Evolutionary conservation across 2,797 vertebrate species (phyloP).

Genomic region (Acestrorhynchus altus): DNA sequence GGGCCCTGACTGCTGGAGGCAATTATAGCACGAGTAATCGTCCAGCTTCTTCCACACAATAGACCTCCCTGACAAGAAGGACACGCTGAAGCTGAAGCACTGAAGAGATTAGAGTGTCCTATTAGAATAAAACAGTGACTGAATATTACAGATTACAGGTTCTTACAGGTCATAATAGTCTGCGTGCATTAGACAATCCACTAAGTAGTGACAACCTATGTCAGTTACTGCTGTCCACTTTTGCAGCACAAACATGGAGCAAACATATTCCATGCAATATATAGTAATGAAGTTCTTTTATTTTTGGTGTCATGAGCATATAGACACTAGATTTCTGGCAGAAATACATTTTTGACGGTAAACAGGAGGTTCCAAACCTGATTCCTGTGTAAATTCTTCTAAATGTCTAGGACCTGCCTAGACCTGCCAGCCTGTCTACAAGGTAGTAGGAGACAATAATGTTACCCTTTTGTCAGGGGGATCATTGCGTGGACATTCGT

Average conservation of each 20-base stretch:
- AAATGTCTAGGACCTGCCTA: too few species aligned
- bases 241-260: too few species aligned
- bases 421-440: too few species aligned
- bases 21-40: not conserved
- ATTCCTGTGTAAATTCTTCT: too few species aligned
- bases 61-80: not conserved
- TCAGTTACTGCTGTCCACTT: not conserved
- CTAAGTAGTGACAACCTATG: not conserved
- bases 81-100: slow-evolving; percentile 5
- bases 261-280: not conserved
- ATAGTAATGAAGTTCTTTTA: not conserved
- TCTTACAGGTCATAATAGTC: not conserved
- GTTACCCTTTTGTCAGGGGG: too few species aligned
- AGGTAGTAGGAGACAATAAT: too few species aligned
- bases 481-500: too few species aligned
- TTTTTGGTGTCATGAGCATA: too few species aligned
- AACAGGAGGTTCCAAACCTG: too few species aligned
- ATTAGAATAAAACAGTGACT: not conserved
- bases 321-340: too few species aligned
- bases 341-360: too few species aligned
- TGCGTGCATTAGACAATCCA: not conserved
- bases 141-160: not conserved
- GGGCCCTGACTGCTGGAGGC: slow-evolving; percentile 11
- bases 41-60: slow-evolving; percentile 17
- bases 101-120: not conserved